Base-by-base conservation (phyloP, 1,140 invertebrate species). In the Laupala kohalensis region DNA sequence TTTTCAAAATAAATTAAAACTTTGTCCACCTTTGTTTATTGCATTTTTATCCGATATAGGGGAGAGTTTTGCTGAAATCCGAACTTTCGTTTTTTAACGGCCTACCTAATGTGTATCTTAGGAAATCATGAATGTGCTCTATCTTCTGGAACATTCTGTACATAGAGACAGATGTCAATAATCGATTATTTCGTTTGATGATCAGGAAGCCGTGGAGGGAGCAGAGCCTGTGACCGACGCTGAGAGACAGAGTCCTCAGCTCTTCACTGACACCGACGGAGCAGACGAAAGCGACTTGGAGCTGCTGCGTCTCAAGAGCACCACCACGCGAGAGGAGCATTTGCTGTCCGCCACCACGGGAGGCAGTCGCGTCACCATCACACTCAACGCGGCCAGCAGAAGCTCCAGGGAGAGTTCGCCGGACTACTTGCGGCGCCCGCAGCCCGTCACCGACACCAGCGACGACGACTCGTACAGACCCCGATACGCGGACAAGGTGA, bases 321-420 rank as follows among this genome's bases (percentile, higher is more conserved):
- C 73, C 72, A n/a, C 66, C 74, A 63, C 69, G 5, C 25, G 23
- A 63, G 63, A 64, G 27, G 4, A 70, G 15, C 25, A 26, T 24
- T 27, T 70, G 5, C 69, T 70, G 5, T 70, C 69, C 4, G 29
- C 63, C 29, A 37, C 15, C 15, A 27, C 23, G 0, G 25, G 29
- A 3, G n/a, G 12, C 29, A 23, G 26, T 23, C 26, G 27, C 5
- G 12, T 68, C 71, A 78, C 82, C 76, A 82, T 88, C 27, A 85
- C 87, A 72, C 86, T 89, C 73, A 81, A 85, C 71, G 80, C 87
- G 25, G 85, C 87, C 77, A 88, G 88, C 0, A 89, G 87, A 79
- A 90, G 88, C 68, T 90, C 88, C 0, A 77, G 88, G 62, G 89
- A 90, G 78, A 88, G 87, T 25, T 88, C 88, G 13, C 89, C 89